phyloP scores from a whole-genome alignment of 2,113 vertebrate species.

The Mesembrinibis cayennensis region DNA sequence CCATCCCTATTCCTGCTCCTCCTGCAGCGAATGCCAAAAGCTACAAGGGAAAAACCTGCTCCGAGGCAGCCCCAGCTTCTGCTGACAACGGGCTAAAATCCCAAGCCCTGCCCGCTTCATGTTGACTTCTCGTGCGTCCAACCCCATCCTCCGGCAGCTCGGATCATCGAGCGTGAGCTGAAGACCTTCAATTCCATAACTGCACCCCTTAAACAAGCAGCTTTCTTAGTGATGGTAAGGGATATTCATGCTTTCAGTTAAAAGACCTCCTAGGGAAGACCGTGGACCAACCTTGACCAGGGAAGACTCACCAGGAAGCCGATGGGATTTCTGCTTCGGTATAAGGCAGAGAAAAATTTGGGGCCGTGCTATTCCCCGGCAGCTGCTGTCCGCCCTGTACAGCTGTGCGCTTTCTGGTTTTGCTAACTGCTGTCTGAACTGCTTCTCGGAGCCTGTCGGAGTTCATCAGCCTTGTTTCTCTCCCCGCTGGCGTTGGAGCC shows the following conservation, averaged over 20 bases:
- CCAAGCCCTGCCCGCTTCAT: not conserved
- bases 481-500: not conserved
- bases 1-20: not conserved
- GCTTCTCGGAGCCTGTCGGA: not conserved
- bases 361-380: not conserved
- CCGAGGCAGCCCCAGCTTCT: not conserved
- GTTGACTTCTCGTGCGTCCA: not conserved
- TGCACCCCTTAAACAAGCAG: not conserved
- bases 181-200: not conserved
- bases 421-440: not conserved
- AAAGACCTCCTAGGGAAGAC: not conserved
- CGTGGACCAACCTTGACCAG: not conserved
- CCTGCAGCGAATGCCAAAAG: conserved; percentile 12
- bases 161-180: rapidly evolving
- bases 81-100: conserved; percentile 41
- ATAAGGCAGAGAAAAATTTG: not conserved
- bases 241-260: not conserved
- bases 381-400: rapidly evolving
- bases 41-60: not conserved
- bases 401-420: not conserved
- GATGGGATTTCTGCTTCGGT: not conserved
- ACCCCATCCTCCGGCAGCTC: not conserved
- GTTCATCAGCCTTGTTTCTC: not conserved
- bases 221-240: not conserved
- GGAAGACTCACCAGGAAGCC: not conserved